A percentile compares a stretch with the other conserved stretches of the same genome.
These are phyloP conservation scores for Leptinotarsa defecta DNA, from an alignment of 1,140 invertebrate species.

Conservation along the genomic window DNA sequence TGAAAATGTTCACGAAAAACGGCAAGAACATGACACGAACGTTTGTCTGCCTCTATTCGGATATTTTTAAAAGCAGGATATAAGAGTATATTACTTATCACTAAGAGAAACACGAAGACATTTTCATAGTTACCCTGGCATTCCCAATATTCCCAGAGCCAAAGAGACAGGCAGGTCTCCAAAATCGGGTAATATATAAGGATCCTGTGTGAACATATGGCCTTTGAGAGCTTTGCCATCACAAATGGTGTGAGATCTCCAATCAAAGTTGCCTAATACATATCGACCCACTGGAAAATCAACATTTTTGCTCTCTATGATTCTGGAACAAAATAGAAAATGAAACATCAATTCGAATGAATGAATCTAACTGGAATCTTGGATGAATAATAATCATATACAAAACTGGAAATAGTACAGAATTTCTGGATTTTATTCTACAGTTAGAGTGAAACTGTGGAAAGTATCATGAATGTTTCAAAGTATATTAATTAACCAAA, in stretches of 20 bases:
- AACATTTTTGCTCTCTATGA: conserved; percentile 58
- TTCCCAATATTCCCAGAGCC: conserved; percentile 41
- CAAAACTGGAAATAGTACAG: background rate
- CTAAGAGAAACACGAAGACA: too few species aligned
- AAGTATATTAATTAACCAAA: too few species aligned
- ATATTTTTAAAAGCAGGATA: too few species aligned
- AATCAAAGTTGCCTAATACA: conserved; percentile 61
- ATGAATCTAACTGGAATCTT: background rate
- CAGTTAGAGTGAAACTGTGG: too few species aligned
- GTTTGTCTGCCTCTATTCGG: fast-evolving
- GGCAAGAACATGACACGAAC: too few species aligned
- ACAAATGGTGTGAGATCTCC: conserved; percentile 62
- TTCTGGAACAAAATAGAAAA: conserved; percentile 36
- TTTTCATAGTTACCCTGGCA: conserved; percentile 42
- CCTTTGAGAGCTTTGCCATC: conserved; percentile 6
- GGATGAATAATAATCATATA: background rate
- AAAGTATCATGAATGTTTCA: too few species aligned
- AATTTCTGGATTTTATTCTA: background rate
- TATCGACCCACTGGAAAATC: conserved; percentile 59
- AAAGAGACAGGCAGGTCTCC: conserved; percentile 59
- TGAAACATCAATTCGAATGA: background rate
- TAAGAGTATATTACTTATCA: too few species aligned
- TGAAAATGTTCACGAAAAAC: too few species aligned
- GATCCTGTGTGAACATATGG: background rate
- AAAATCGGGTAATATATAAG: conserved; percentile 57